phyloP scores from a whole-genome alignment of 2,888 invertebrate genomes.

The Metacarcinus magister region DNA sequence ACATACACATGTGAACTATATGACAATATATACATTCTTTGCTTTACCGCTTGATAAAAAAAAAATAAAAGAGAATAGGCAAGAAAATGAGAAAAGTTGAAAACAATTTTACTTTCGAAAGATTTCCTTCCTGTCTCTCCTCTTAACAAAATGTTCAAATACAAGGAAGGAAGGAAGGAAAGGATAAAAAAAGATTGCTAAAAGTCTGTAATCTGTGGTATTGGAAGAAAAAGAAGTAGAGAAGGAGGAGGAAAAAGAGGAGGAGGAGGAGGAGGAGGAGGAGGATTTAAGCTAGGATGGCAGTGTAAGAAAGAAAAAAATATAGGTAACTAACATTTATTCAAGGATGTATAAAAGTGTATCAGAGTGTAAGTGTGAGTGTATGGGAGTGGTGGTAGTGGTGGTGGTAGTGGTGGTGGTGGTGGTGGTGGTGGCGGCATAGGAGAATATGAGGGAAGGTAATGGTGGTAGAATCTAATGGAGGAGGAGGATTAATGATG shows the following conservation, averaged over 20 bases:
- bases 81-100: background rate
- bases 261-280: background rate
- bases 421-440: background rate
- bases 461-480: background rate
- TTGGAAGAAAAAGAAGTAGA: background rate
- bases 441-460: background rate
- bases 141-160: background rate
- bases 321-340: too few species aligned
- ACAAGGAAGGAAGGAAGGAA: too few species aligned
- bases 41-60: background rate
- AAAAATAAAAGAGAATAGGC: background rate
- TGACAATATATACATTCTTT: too few species aligned
- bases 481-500: background rate
- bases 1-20: too few species aligned
- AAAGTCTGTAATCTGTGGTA: background rate
- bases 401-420: background rate
- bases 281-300: background rate
- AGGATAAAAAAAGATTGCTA: background rate
- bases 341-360: too few species aligned
- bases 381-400: background rate
- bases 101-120: constrained; percentile 12
- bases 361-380: too few species aligned
- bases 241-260: background rate
- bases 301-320: background rate
- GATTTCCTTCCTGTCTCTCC: background rate